Percentiles rank a stretch among this genome's conserved stretches.
Conservation (phyloP, 2,113 vertebrate species). For the Prunella fulvescens region DNA sequence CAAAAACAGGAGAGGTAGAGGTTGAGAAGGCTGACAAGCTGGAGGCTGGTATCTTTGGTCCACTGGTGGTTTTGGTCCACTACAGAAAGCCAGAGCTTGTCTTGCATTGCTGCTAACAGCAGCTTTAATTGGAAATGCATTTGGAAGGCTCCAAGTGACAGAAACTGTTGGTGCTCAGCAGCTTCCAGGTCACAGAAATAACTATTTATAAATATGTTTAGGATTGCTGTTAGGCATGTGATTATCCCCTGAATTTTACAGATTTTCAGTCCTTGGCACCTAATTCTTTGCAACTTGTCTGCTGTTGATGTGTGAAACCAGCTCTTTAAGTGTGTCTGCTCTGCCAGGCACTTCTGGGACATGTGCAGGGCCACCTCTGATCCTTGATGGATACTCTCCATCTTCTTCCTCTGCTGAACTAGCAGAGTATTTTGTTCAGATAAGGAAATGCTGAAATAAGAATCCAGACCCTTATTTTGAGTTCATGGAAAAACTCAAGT, state of each 20-base stretch:
- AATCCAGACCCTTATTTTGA: neutral
- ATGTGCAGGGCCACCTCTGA: neutral
- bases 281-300: neutral
- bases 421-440: neutral
- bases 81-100: neutral
- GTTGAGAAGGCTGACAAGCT: neutral
- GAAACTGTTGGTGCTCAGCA: neutral
- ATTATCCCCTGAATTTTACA: neutral
- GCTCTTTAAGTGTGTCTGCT: neutral
- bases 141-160: neutral
- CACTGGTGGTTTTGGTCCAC: neutral
- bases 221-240: neutral
- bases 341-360: neutral
- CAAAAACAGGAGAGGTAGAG: neutral
- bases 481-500: neutral
- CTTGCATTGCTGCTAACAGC: neutral
- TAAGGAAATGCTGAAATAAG: neutral
- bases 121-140: neutral
- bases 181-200: neutral
- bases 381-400: neutral
- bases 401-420: neutral
- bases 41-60: neutral
- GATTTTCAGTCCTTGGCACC: neutral
- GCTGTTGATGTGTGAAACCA: neutral
- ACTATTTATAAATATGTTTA: neutral